Evolutionary conservation across 2,113 vertebrate genomes (phyloP).

Genomic region (Syngnathoides biaculeatus): DNA sequence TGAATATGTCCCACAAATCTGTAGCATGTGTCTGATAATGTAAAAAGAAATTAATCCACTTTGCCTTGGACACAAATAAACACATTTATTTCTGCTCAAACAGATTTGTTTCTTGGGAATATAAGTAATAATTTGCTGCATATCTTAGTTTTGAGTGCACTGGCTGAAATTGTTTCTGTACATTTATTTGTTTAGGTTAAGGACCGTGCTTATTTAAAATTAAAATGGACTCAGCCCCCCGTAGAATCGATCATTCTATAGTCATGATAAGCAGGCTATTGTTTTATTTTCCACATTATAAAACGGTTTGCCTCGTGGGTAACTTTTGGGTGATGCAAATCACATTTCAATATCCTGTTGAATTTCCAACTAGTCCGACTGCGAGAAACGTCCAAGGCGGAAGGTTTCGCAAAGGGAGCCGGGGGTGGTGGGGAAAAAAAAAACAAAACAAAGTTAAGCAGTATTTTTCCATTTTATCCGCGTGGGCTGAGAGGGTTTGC

Average conservation of each 20-base stretch:
- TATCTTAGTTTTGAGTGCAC: neutral
- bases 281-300: neutral
- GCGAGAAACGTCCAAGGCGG: slow-evolving; percentile 13
- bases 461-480: slow-evolving; percentile 68
- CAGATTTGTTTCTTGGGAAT: slow-evolving; percentile 22
- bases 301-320: slow-evolving; percentile 2
- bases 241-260: neutral
- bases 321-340: slow-evolving; percentile 7
- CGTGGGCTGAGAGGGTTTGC: slow-evolving; percentile 50
- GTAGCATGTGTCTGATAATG: slow-evolving; percentile 45
- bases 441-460: slow-evolving; percentile 34
- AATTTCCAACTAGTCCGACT: slow-evolving; percentile 21
- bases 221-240: neutral
- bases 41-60: slow-evolving; percentile 26
- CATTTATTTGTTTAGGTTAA: neutral
- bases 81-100: slow-evolving; percentile 30
- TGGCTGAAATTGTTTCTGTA: slow-evolving; percentile 11
- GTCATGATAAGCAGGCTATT: neutral
- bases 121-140: slow-evolving; percentile 9
- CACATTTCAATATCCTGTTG: slow-evolving; percentile 21
- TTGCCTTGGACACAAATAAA: slow-evolving; percentile 24
- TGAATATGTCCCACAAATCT: slow-evolving; percentile 53
- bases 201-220: neutral
- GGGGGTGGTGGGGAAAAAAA: slow-evolving; percentile 18
- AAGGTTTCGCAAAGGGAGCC: slow-evolving; percentile 18